phyloP scores from a whole-genome alignment of 2,888 invertebrate genomes.

The Tipula helvola region DNA sequence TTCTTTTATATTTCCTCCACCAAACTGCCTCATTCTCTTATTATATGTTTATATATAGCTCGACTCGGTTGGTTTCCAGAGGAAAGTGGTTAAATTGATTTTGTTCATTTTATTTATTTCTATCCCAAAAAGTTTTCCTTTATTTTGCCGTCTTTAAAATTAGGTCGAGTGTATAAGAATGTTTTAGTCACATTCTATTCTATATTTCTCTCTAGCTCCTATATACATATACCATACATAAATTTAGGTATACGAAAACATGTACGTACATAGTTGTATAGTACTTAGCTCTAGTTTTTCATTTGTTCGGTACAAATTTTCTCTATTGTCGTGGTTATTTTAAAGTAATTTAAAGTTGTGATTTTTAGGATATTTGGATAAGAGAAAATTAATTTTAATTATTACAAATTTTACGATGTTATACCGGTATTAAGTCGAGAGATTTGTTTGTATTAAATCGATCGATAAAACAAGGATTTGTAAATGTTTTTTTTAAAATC shows the following conservation, averaged over 20 bases:
- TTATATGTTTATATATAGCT: no score
- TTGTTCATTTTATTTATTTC: background rate
- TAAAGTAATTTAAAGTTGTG: background rate
- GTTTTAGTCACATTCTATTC: background rate
- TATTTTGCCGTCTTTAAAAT: background rate
- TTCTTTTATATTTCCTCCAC: background rate
- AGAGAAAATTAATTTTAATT: background rate
- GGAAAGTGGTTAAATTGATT: constrained; percentile 4
- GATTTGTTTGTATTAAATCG: background rate
- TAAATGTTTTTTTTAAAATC: background rate
- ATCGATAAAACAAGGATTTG: background rate
- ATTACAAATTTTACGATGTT: background rate
- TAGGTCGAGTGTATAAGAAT: background rate
- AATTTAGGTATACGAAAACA: background rate
- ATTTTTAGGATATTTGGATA: background rate
- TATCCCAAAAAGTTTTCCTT: background rate
- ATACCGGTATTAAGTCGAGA: background rate
- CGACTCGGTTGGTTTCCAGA: background rate
- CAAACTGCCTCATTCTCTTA: background rate
- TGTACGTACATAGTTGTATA: background rate
- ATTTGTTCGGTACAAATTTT: background rate
- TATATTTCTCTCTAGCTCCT: background rate
- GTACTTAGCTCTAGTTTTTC: background rate
- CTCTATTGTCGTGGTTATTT: background rate
- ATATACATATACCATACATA: background rate